Percentiles rank a stretch among this genome's conserved stretches.
Conservation (phyloP, 2,888 invertebrate genomes). For the Spisula solida region DNA sequence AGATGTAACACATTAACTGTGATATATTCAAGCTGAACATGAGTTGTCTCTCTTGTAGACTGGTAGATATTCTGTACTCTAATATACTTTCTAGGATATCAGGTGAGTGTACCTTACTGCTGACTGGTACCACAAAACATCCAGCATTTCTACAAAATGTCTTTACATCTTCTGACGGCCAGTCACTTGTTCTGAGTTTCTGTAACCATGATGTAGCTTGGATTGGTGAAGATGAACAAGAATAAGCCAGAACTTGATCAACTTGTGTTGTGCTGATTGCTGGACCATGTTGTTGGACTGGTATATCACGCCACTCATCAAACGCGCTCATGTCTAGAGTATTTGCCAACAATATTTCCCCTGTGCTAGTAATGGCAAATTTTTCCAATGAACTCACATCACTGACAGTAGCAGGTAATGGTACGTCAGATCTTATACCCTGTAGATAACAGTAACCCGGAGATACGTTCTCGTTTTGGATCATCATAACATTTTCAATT, state of each 20-base stretch:
- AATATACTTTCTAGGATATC: background rate
- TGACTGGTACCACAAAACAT: constrained; percentile 8
- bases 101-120: background rate
- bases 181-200: background rate
- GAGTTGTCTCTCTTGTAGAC: background rate
- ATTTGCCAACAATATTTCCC: too few species aligned
- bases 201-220: background rate
- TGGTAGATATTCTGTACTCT: constrained; percentile 23
- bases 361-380: too few species aligned
- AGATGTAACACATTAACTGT: background rate
- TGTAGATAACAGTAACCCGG: constrained; percentile 24
- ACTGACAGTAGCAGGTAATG: background rate
- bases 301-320: too few species aligned
- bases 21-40: background rate
- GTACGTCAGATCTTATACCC: background rate
- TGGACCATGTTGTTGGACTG: background rate
- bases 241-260: background rate
- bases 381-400: too few species aligned
- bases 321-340: too few species aligned
- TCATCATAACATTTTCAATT: background rate
- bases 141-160: constrained; percentile 8
- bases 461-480: background rate
- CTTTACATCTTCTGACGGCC: background rate
- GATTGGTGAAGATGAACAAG: background rate
- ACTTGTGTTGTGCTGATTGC: background rate